These are phyloP conservation scores for Atrina japonica DNA, from an alignment of 2,888 invertebrate genomes.

Conservation along the genomic window DNA sequence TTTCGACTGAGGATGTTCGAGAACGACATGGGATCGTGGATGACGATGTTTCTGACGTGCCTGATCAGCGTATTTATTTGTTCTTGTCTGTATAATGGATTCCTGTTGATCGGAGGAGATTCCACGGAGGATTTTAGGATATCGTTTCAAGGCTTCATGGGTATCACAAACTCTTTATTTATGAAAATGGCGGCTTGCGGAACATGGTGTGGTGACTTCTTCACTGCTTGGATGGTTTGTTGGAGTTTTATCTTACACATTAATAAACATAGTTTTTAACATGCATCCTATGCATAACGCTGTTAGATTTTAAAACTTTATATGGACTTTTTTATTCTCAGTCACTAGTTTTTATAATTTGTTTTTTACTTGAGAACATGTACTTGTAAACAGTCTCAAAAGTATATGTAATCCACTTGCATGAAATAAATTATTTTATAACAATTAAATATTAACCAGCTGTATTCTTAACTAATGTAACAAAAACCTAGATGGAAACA, in stretches of 20 bases:
- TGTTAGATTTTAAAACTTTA: no score
- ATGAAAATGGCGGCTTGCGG: conserved; percentile 83
- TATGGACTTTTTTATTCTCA: no score
- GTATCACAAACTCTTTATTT: conserved; percentile 81
- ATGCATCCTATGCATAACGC: no score
- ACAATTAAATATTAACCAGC: no score
- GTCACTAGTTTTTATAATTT: no score
- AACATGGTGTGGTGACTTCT: conserved; percentile 83
- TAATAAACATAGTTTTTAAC: not conserved
- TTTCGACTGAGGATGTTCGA: conserved; percentile 82
- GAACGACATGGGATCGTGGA: conserved; percentile 82
- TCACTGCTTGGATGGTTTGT: conserved; percentile 82
- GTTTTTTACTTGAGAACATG: no score
- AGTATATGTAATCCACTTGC: no score
- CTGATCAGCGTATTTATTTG: conserved; percentile 82
- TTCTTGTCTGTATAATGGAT: conserved; percentile 82
- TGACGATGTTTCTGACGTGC: conserved; percentile 82
- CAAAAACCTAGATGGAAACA: no score
- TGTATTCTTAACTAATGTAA: no score
- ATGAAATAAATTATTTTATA: no score
- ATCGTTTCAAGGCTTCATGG: conserved; percentile 79
- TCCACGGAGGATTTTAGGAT: conserved; percentile 80
- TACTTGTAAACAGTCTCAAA: no score
- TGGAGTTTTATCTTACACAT: not conserved
- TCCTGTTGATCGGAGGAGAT: conserved; percentile 78